Conservation (phyloP, 2,797 vertebrate species). For the Alosa sapidissima region DNA sequence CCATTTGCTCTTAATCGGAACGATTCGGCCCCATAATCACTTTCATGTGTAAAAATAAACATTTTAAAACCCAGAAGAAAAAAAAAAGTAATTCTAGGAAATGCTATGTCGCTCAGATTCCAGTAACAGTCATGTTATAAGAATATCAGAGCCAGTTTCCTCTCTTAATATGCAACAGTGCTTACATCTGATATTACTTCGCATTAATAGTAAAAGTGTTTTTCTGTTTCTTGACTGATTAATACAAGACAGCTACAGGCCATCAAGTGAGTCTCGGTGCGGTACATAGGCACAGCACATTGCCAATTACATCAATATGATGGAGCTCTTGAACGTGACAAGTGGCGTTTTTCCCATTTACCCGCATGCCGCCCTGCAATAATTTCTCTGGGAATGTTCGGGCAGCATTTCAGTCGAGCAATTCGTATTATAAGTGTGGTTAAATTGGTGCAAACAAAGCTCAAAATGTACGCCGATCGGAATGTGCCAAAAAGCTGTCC, state of each 20-base stretch:
- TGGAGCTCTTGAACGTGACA: conserved; percentile 30
- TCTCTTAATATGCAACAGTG: neutral
- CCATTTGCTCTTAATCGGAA: conserved; percentile 61
- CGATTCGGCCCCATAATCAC: conserved; percentile 39
- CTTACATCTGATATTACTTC: conserved; percentile 40
- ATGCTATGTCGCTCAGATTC: conserved; percentile 38
- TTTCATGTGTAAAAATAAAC: conserved; percentile 57
- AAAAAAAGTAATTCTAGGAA: conserved; percentile 51
- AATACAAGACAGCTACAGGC: conserved; percentile 9
- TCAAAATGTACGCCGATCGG: conserved; percentile 17
- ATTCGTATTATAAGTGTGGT: conserved; percentile 36
- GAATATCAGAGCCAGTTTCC: conserved; percentile 31
- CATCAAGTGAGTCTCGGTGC: conserved; percentile 39
- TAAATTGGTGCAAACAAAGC: conserved; percentile 38
- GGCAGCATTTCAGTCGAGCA: conserved; percentile 25
- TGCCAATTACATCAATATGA: conserved; percentile 36
- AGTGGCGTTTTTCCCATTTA: conserved; percentile 37
- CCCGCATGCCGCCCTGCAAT: neutral
- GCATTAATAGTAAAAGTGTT: conserved; percentile 29
- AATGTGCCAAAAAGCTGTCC: neutral
- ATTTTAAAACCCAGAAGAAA: conserved; percentile 52
- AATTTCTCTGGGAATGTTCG: neutral
- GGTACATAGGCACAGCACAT: conserved; percentile 31
- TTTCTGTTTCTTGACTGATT: conserved; percentile 35
- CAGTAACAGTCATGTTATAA: conserved; percentile 34